phyloP scores from a whole-genome alignment of 1,140 invertebrate species.

The Procambarus virginalis region DNA sequence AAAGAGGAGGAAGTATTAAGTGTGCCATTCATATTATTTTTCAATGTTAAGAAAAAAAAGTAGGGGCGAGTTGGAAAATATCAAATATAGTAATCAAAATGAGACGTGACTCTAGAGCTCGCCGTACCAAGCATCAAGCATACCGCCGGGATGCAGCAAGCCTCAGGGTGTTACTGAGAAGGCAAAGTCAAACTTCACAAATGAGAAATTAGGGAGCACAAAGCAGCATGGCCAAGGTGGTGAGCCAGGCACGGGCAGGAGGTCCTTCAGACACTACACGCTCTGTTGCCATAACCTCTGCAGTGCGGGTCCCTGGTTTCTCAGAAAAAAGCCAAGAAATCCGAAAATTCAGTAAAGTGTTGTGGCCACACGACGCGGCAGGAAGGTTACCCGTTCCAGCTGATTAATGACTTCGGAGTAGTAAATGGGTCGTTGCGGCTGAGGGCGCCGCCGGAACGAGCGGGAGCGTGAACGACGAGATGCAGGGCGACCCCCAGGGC shows the following conservation, averaged over 20 bases:
- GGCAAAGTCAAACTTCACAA: constrained; percentile 48
- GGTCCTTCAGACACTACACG: constrained; percentile 12
- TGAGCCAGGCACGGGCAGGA: neutral
- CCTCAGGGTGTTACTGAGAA: constrained; percentile 48
- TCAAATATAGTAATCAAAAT: constrained; percentile 28
- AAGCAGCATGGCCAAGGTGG: constrained; percentile 26
- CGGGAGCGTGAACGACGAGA: constrained; percentile 56
- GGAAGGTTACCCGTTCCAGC: constrained; percentile 69
- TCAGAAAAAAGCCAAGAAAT: constrained; percentile 63
- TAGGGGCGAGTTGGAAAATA: constrained; percentile 46
- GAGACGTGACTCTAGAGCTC: constrained; percentile 40
- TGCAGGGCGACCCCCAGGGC: constrained; percentile 22
- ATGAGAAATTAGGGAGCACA: constrained; percentile 56
- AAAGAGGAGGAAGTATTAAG: constrained; percentile 45
- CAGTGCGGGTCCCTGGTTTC: constrained; percentile 53
- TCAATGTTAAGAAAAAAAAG: constrained; percentile 36
- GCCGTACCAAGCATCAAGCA: constrained; percentile 56
- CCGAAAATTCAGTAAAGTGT: constrained; percentile 48
- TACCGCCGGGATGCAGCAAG: constrained; percentile 60
- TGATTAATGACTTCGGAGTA: constrained; percentile 70
- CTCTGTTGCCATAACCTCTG: constrained; percentile 20
- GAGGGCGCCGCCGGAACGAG: constrained; percentile 63
- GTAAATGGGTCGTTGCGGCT: constrained; percentile 62
- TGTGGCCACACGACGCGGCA: constrained; percentile 33
- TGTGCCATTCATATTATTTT: constrained; percentile 38